These are phyloP conservation scores for Drepanosiphum platanoidis DNA, from an alignment of 2,888 invertebrate genomes.

Conservation along the genomic window DNA sequence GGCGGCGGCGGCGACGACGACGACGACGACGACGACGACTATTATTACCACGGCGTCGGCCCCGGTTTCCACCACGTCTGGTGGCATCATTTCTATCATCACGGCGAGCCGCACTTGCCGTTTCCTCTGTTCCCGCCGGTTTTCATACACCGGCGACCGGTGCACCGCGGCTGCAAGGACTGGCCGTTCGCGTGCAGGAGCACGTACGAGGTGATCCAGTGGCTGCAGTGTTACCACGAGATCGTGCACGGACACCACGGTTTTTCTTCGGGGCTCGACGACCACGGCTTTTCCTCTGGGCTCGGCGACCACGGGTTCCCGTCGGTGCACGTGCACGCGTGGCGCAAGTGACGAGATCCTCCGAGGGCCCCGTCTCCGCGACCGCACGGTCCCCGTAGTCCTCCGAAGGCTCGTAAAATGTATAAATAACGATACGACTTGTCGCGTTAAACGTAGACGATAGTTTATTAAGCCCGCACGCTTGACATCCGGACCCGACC, in stretches of 20 bases:
- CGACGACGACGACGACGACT: conserved; percentile 4
- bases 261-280: no score
- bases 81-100: conserved; percentile 47
- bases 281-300: no score
- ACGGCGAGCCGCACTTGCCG: conserved; percentile 45
- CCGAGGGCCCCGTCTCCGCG: no score
- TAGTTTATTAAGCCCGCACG: no score
- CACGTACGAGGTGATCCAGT: conserved; percentile 33
- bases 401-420: no score
- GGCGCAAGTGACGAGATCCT: not conserved
- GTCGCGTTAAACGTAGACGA: no score
- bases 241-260: not conserved
- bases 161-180: not conserved
- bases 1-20: not conserved
- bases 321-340: not conserved
- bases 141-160: not conserved
- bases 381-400: no score
- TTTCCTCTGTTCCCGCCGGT: conserved; percentile 54
- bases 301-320: not conserved
- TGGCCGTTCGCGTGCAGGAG: conserved; percentile 49
- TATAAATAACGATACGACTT: no score
- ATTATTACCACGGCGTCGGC: not conserved
- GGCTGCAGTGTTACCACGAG: conserved; percentile 56
- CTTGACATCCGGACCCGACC: no score
- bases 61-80: conserved; percentile 37